These are phyloP conservation scores for Onychomys leucogaster DNA, from an alignment of 2,797 vertebrate genomes.

Conservation along the genomic window DNA sequence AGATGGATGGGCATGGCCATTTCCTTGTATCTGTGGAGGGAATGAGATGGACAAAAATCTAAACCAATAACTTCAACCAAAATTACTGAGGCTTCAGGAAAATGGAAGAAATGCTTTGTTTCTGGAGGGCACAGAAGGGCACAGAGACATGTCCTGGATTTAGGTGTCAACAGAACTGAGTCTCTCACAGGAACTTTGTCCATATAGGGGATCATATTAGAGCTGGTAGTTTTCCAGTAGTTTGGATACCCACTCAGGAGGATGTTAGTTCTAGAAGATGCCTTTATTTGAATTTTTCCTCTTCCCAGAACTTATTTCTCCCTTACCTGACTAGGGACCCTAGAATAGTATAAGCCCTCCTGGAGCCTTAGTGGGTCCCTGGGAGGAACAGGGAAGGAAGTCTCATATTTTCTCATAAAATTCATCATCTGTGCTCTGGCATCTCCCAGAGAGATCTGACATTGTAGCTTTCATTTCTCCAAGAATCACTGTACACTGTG, in stretches of 20 bases:
- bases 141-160: neutral
- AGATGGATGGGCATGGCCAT: neutral
- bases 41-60: conserved; percentile 14
- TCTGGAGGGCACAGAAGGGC: neutral
- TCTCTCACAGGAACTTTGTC: neutral
- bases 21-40: neutral
- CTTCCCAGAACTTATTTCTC: neutral
- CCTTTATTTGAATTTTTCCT: neutral
- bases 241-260: neutral
- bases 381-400: neutral
- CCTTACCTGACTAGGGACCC: neutral
- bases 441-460: neutral
- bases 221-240: neutral
- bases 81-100: neutral
- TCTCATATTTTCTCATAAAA: neutral
- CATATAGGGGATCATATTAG: neutral
- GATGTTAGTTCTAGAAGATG: neutral
- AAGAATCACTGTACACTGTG: conserved; percentile 27
- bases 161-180: neutral
- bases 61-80: conserved; percentile 9
- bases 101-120: neutral
- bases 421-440: neutral
- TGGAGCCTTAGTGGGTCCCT: neutral
- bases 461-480: conserved; percentile 42
- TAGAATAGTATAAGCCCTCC: neutral